Base-by-base conservation (phyloP, 2,797 vertebrate genomes). In the Muscicapa comitata region DNA sequence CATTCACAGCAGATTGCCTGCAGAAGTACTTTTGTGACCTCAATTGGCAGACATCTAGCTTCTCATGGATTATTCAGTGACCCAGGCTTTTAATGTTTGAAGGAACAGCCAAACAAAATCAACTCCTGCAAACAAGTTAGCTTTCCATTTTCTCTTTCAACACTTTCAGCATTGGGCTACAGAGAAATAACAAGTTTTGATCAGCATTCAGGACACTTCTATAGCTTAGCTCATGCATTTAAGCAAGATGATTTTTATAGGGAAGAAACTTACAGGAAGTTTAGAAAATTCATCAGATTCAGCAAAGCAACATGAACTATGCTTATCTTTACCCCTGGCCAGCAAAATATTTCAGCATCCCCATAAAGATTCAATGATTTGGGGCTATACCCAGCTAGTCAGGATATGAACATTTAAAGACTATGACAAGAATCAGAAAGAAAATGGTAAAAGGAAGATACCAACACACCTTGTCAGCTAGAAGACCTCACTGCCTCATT, bases 11-110 rank as follows among this genome's bases (percentile, higher is more conserved):
- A 82, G 63, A n/a, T 29, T 80, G 62, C 51, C 68, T 71, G 35
- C 19, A 81, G 51, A 25, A 55, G n/a, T 61, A 38, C 45, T 91
- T 83, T 7, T 75, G 67, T 79, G 77, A 91, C 80, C 80, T 85
- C 48, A 51, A 7, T 20, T 79, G 14, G 59, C 81, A 95, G 51
- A 75, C 47, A 48, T 57, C 83, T 74, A 83, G 38, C 65, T 94
- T 74, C 88, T 90, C 53, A 48, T 54, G 65, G 85, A 93, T 94
- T 92, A 96, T 91, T 90, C 86, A 93, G 63, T 9, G 19, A 93
- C 59, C 20, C 42, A 91, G 80, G 59, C 66, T 90, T 94, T 93
- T 85, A 63, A 63, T 45, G 23, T 48, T 55, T 23, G 13, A 29
- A 55, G 57, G 45, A 72, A n/a, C 57, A 90, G 57, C 51, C 59